Evolutionary conservation across 2,888 invertebrate genomes (phyloP), one percentile per base, ranked within the genome.

Genomic region (Corbicula japonica): DNA sequence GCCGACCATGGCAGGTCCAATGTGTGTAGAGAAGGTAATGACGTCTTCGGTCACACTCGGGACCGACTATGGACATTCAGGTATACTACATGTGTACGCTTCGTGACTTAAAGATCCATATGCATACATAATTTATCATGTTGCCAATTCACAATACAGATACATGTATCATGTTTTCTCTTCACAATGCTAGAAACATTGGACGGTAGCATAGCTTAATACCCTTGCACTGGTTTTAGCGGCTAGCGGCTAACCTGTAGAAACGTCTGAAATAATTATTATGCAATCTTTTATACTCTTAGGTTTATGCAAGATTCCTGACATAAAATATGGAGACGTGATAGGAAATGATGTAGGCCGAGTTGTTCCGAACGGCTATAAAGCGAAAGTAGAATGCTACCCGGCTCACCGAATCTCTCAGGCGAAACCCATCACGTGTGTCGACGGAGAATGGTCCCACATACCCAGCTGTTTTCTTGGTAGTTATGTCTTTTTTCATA

Each of bases 281-380:
- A 46, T n/a, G 21, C 46, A 1, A n/a, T 21, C 18, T n/a, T n/a
- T 3, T 23, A 23, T 50, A 54, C 32, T 60, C 70, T 38, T 60
- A 83, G 83, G 62, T 0, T 58, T 70, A 18, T 83, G 83, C 35
- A 35, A 32, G 2, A 78, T 83, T 54, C 83, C 83, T 3, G 46
- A 38, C 1, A 73, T 83, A 0, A 6, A 26, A 15, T 48, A 83
- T 60, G 76, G 77, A 1, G 75, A 63, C 34, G 52, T 83, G 10
- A 15, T 56, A 0, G 66, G 41, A 26, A 80, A 78, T 38, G n/a
- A 23, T 28, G 60, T 41, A 18, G 65, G 54, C n/a, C 62, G 61
- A 15, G 50, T 80, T 10, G 83, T 83, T 15, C 78, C 83, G 10
- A 50, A 73, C 52, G 80, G 80, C 10, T 83, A 74, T 32, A 52